Percentiles rank a stretch among this genome's conserved stretches.
phyloP scores from a whole-genome alignment of 2,797 vertebrate genomes.

The Luscinia luscinia region DNA sequence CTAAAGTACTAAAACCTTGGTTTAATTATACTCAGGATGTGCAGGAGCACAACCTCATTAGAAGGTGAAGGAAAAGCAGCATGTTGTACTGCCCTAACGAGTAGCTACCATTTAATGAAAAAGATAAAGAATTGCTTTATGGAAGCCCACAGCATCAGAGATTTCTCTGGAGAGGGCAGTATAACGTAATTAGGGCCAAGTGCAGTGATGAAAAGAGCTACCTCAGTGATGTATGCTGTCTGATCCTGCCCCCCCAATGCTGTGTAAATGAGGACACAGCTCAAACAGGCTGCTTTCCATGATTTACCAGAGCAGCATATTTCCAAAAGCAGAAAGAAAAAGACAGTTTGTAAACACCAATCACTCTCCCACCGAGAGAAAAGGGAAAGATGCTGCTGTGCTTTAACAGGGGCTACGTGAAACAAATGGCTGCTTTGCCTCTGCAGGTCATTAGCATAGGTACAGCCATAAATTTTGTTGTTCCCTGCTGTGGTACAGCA shows the following conservation, averaged over 20 bases:
- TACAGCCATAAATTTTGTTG: conserved; percentile 8
- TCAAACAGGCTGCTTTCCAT: neutral
- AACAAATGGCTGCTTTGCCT: conserved; percentile 22
- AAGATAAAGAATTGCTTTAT: neutral
- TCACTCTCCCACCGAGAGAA: neutral
- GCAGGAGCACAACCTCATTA: neutral
- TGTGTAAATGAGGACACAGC: conserved; percentile 2
- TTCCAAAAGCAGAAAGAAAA: neutral
- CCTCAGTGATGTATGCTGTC: neutral
- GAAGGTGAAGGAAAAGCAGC: neutral
- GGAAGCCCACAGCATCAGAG: neutral
- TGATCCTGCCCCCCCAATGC: neutral
- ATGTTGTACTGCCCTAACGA: neutral
- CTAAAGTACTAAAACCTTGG: neutral
- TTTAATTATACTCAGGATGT: neutral
- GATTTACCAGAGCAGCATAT: neutral
- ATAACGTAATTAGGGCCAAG: conserved; percentile 49
- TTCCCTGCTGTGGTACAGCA: neutral
- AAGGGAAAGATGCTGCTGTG: neutral
- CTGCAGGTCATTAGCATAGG: conserved; percentile 45
- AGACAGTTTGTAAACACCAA: conserved; percentile 20
- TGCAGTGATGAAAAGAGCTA: neutral
- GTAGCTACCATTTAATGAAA: conserved; percentile 36
- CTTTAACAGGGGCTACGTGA: neutral
- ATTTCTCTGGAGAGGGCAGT: conserved; percentile 29